Evolutionary conservation across 2,888 invertebrate species (phyloP).

Genomic region (Sesamia inferens): DNA sequence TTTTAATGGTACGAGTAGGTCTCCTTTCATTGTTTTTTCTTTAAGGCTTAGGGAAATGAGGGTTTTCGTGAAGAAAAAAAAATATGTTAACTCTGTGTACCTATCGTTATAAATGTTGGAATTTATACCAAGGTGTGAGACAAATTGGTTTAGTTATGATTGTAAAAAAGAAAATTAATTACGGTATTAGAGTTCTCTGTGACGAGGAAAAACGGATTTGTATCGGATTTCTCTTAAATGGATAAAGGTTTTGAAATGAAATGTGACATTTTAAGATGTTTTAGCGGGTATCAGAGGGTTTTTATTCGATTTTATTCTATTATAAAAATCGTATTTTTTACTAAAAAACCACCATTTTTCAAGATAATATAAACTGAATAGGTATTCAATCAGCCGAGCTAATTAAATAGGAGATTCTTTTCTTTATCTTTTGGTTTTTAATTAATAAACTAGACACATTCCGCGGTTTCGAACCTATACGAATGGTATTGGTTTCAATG

Average conservation of each 20-base stretch:
- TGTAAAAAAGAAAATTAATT: conserved; percentile 78
- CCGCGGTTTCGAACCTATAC: no score
- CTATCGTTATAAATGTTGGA: conserved; percentile 81
- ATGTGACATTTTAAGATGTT: conserved; percentile 40
- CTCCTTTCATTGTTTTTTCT: conserved; percentile 86
- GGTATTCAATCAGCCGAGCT: no score
- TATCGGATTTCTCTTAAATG: conserved; percentile 55
- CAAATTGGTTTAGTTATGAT: conserved; percentile 81
- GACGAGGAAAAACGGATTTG: conserved; percentile 56
- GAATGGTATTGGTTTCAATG: no score
- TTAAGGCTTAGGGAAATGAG: conserved; percentile 81
- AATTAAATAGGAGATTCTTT: background rate
- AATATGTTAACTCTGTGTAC: conserved; percentile 78
- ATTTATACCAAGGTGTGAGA: conserved; percentile 78
- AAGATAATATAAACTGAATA: background rate
- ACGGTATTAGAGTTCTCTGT: conserved; percentile 59
- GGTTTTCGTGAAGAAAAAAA: conserved; percentile 77
- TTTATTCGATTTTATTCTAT: background rate
- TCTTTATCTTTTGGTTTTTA: background rate
- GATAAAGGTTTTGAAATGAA: conserved; percentile 52
- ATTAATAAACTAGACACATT: conserved; percentile 5
- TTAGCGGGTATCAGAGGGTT: conserved; percentile 15
- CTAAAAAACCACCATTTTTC: background rate
- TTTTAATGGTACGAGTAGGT: conserved; percentile 86
- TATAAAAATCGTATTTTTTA: background rate